Percentiles rank a stretch among this genome's conserved stretches.
Conservation (phyloP, 2,888 invertebrate genomes). For the Argyresthia goedartella region DNA sequence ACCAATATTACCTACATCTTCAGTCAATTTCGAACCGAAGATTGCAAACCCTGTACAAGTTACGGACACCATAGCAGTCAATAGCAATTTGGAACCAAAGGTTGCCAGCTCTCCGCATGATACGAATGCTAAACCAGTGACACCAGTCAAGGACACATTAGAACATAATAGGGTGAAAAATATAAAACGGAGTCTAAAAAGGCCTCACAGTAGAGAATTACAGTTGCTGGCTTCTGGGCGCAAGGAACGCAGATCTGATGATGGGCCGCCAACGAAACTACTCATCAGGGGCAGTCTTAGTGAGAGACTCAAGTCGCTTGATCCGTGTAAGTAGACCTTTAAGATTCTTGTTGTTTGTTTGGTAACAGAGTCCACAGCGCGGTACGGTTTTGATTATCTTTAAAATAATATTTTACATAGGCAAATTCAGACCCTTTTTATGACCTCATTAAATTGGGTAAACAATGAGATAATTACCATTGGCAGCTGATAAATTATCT, state of each 20-base stretch:
- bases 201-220: conserved; percentile 50
- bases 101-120: not conserved
- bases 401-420: too few relatives aligned
- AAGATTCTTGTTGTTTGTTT: too few relatives aligned
- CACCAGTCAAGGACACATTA: conserved; percentile 25
- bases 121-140: conserved; percentile 15
- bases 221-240: conserved; percentile 37
- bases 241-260: conserved; percentile 17
- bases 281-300: conserved; percentile 16
- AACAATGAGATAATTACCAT: too few relatives aligned
- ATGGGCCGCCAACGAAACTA: conserved; percentile 3
- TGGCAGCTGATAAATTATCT: too few relatives aligned
- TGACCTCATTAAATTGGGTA: too few relatives aligned
- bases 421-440: too few relatives aligned
- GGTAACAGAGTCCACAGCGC: too few relatives aligned
- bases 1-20: not conserved
- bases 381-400: too few relatives aligned
- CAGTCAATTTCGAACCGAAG: not conserved
- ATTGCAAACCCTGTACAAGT: not conserved
- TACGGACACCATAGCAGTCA: too few relatives aligned
- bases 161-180: conserved; percentile 35
- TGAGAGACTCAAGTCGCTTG: conserved; percentile 25
- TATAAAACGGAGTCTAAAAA: conserved; percentile 47
- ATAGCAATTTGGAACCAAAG: too few relatives aligned
- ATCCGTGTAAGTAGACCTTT: conserved; percentile 30